Percentiles rank a stretch among this genome's conserved stretches.
Conservation (phyloP, 2,797 vertebrate genomes). For the Falco concolor region DNA sequence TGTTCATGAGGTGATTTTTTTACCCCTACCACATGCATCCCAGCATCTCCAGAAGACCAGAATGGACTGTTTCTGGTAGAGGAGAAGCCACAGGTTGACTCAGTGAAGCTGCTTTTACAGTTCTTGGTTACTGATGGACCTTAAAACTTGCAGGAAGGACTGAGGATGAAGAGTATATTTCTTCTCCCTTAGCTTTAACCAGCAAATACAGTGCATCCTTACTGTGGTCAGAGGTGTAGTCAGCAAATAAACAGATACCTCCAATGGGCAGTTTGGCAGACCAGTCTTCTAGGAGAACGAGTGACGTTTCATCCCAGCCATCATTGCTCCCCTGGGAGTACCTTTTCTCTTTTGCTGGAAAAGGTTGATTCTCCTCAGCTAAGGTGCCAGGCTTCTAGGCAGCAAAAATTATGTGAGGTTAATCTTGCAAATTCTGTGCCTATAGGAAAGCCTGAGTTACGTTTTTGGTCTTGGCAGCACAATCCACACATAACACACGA, state of each 20-base stretch:
- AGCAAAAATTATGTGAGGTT: neutral
- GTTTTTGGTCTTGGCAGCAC: neutral
- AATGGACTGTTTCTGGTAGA: neutral
- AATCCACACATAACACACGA: neutral
- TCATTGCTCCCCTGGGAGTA: neutral
- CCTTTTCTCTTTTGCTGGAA: neutral
- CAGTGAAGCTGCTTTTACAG: neutral
- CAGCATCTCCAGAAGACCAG: neutral
- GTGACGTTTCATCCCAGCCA: neutral
- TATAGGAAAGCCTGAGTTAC: neutral
- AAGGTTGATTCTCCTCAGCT: neutral
- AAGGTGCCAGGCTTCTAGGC: neutral
- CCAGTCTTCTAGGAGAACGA: neutral
- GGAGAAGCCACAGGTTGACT: neutral
- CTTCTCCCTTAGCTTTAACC: neutral
- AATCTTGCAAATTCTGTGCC: neutral
- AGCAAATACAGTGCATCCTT: neutral
- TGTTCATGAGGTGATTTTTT: neutral
- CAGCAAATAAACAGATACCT: neutral
- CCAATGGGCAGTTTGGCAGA: neutral
- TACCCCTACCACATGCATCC: neutral
- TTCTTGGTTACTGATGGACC: neutral
- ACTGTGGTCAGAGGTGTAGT: neutral
- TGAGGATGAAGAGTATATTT: neutral
- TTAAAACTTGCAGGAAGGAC: neutral